Percentiles rank a stretch among this genome's conserved stretches.
phyloP scores from a whole-genome alignment of 1,140 invertebrate species.

The Ips typographus region DNA sequence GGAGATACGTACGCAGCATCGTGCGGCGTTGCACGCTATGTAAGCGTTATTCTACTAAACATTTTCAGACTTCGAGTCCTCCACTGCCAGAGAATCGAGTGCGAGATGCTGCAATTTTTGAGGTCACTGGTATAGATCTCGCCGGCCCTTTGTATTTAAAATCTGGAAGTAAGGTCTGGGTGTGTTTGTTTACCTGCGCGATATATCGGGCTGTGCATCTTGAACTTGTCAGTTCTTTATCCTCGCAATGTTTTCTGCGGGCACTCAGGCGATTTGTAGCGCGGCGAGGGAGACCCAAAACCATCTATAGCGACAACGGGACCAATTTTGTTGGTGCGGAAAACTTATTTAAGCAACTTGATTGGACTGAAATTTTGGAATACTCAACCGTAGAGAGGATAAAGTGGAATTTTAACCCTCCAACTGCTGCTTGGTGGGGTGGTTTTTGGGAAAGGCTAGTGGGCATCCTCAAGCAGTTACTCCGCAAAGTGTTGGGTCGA shows the following conservation, averaged over 20 bases:
- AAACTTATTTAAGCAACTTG: constrained; percentile 42
- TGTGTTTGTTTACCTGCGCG: constrained; percentile 43
- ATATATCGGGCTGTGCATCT: constrained; percentile 49
- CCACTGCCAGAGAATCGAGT: too few species aligned
- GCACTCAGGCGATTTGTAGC: too few species aligned
- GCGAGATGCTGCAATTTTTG: too few species aligned
- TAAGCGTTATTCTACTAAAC: too few species aligned
- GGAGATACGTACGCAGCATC: too few species aligned
- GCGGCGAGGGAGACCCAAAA: too few species aligned
- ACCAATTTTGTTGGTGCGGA: constrained; percentile 37
- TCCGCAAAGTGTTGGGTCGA: not conserved
- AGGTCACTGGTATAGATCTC: constrained; percentile 41
- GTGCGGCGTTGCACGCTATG: too few species aligned
- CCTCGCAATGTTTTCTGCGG: too few species aligned
- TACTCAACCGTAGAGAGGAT: constrained; percentile 36
- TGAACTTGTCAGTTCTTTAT: constrained; percentile 40
- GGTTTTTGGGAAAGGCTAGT: too few species aligned
- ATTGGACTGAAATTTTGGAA: constrained; percentile 20
- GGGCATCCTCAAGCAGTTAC: constrained; percentile 44
- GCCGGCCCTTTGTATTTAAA: constrained; percentile 42
- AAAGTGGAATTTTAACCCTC: constrained; percentile 50
- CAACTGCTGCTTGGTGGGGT: too few species aligned
- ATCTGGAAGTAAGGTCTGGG: not conserved
- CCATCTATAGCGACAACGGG: constrained; percentile 41
- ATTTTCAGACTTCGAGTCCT: too few species aligned